phyloP scores from a whole-genome alignment of 2,888 invertebrate genomes.

The Synergus umbraculus region DNA sequence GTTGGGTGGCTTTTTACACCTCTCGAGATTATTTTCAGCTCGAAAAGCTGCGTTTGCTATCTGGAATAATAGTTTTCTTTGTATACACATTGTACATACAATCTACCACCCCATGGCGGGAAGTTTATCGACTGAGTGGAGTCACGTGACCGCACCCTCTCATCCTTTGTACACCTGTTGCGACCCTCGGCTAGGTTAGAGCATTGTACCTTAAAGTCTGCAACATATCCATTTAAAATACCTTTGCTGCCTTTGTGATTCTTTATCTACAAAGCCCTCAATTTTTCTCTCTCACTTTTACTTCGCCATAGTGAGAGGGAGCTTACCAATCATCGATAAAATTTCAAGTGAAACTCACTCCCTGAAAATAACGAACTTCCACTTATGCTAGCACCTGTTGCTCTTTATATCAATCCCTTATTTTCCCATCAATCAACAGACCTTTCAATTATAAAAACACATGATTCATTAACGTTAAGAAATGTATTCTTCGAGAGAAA shows the following conservation, averaged over 20 bases:
- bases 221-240: not conserved
- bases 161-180: constrained; percentile 39
- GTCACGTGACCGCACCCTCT: constrained; percentile 40
- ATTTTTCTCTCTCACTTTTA: constrained; percentile 6
- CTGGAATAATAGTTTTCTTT: constrained; percentile 27
- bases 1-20: not conserved
- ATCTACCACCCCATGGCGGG: not conserved
- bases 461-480: not conserved
- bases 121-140: constrained; percentile 33
- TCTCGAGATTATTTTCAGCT: not conserved
- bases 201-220: not conserved
- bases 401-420: not conserved
- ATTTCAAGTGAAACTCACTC: not conserved
- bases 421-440: not conserved
- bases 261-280: not conserved
- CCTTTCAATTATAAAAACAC: not conserved
- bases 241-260: not conserved
- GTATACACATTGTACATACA: not conserved
- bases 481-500: not conserved
- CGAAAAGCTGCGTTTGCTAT: constrained; percentile 12
- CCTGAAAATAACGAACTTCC: not conserved
- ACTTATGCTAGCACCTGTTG: not conserved
- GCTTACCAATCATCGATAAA: not conserved
- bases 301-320: not conserved
- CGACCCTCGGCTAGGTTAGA: not conserved